Conservation (phyloP, 2,113 vertebrate species). For the Neoarius graeffei region DNA sequence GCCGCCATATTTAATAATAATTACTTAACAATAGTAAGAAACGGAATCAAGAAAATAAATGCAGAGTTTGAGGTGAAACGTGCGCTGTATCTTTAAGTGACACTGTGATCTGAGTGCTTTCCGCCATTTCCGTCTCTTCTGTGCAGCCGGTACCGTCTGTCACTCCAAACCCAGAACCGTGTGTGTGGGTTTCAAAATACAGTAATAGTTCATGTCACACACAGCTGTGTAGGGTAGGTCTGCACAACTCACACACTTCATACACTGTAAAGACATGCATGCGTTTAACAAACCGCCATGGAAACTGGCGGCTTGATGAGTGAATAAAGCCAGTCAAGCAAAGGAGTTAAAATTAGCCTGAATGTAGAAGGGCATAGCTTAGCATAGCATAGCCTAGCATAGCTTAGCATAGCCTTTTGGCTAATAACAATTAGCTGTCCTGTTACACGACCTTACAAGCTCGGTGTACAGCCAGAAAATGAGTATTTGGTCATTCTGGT, state of each 20-base stretch:
- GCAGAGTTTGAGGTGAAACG: neutral
- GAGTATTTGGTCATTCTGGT: neutral
- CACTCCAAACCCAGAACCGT: slow-evolving; percentile 54
- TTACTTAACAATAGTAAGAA: neutral
- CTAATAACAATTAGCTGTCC: neutral
- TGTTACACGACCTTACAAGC: neutral
- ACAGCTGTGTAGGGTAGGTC: slow-evolving; percentile 68
- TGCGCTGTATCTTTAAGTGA: slow-evolving; percentile 67
- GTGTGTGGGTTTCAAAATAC: slow-evolving; percentile 50
- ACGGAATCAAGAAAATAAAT: neutral
- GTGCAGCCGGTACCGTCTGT: slow-evolving; percentile 70
- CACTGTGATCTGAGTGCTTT: slow-evolving; percentile 47
- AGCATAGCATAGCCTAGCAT: neutral
- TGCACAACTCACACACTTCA: neutral
- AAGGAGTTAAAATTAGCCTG: slow-evolving; percentile 36
- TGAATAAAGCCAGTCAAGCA: neutral
- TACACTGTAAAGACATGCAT: neutral
- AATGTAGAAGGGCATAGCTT: slow-evolving; percentile 2
- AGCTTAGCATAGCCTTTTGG: neutral
- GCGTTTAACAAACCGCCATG: neutral
- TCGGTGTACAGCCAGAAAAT: neutral
- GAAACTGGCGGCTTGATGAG: neutral
- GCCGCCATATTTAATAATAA: too few relatives aligned
- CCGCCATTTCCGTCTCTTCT: slow-evolving; percentile 66
- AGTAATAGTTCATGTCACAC: slow-evolving; percentile 41